These are phyloP conservation scores for Onychomys torridus DNA, from an alignment of 2,797 vertebrate species.

Conservation along the genomic window DNA sequence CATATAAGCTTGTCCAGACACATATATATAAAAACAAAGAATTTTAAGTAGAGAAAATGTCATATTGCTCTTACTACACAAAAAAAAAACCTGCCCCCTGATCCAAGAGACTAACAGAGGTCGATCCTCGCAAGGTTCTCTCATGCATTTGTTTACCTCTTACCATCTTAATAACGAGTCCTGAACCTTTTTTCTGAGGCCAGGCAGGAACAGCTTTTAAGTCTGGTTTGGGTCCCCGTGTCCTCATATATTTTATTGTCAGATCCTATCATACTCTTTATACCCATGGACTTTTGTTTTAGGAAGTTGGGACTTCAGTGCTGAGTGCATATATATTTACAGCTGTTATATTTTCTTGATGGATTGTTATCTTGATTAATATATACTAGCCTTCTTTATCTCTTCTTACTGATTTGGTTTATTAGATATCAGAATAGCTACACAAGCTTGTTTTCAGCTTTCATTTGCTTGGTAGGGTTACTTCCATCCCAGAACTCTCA, in stretches of 20 bases:
- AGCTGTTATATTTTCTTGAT: background rate
- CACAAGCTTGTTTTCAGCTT: background rate
- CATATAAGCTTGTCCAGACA: background rate
- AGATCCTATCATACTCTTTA: too few species aligned
- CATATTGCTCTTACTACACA: background rate
- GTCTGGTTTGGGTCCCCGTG: background rate
- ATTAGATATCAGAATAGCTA: background rate
- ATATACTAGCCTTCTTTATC: background rate
- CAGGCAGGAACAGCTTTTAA: background rate
- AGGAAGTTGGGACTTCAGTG: background rate
- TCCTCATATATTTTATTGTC: background rate
- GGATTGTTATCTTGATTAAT: background rate
- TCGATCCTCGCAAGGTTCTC: background rate
- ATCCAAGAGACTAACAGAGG: background rate
- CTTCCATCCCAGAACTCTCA: background rate
- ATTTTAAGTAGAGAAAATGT: background rate
- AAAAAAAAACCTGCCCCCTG: background rate
- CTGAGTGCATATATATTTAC: background rate
- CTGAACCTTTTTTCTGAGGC: background rate
- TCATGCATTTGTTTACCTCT: background rate
- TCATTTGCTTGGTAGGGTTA: background rate
- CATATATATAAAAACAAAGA: background rate
- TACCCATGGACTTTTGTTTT: background rate
- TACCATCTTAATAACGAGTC: conserved; percentile 30
- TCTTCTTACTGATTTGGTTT: background rate